A percentile compares a stretch with the other conserved stretches of the same genome.
phyloP scores from a whole-genome alignment of 2,888 invertebrate species.

The Lissonota sp. region DNA sequence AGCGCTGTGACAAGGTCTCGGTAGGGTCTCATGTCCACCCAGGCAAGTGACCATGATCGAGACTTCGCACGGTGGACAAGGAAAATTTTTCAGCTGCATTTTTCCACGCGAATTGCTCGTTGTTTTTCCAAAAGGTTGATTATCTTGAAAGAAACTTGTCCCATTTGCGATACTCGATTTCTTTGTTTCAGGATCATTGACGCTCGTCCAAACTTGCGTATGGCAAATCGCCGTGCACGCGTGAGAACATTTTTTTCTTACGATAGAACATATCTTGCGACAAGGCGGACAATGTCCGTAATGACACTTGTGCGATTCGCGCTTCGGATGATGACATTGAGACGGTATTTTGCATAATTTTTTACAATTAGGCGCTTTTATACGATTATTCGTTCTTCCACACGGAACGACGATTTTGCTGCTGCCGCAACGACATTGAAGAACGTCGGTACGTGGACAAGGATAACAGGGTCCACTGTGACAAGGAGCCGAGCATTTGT shows the following conservation, averaged over 20 bases:
- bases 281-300: slow-evolving; percentile 94
- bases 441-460: slow-evolving; percentile 89
- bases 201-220: slow-evolving; percentile 86
- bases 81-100: slow-evolving; percentile 85
- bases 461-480: slow-evolving; percentile 95
- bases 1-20: slow-evolving; percentile 90
- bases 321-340: slow-evolving; percentile 92
- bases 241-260: slow-evolving; percentile 87
- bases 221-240: slow-evolving; percentile 91
- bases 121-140: no score
- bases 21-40: slow-evolving; percentile 89
- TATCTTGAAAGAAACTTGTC: not conserved
- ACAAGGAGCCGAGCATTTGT: slow-evolving; percentile 93
- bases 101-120: slow-evolving; percentile 33
- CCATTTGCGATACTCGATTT: slow-evolving; percentile 19
- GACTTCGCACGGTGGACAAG: slow-evolving; percentile 90
- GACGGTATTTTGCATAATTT: slow-evolving; percentile 91
- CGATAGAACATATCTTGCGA: slow-evolving; percentile 89
- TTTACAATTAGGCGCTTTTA: slow-evolving; percentile 92
- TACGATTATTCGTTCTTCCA: slow-evolving; percentile 89
- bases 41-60: slow-evolving; percentile 90
- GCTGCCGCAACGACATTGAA: slow-evolving; percentile 92
- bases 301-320: slow-evolving; percentile 92
- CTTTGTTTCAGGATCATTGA: no score
- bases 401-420: slow-evolving; percentile 93